Conservation (phyloP, 1,140 invertebrate species). For the Latrodectus geometricus region DNA sequence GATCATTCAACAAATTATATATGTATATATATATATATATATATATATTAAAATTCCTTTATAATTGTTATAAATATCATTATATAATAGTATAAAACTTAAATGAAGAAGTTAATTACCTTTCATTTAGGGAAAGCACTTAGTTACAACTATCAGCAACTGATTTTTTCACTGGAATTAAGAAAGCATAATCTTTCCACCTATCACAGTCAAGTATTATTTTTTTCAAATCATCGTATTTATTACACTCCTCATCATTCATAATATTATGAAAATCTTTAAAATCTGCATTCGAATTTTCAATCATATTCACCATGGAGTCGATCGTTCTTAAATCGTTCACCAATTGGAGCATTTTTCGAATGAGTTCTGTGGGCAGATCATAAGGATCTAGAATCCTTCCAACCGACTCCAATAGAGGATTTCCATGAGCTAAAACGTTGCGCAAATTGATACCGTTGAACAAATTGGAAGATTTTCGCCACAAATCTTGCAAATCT, state of each 20-base stretch:
- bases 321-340: neutral
- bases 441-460: conserved; percentile 40
- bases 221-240: no score
- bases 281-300: neutral
- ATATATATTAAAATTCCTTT: no score
- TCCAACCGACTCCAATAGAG: conserved; percentile 19
- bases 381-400: conserved; percentile 34
- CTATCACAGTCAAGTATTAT: no score
- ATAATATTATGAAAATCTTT: neutral
- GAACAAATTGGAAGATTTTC: conserved; percentile 18
- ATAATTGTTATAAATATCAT: no score
- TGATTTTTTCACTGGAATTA: no score
- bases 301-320: neutral
- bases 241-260: neutral
- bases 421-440: conserved; percentile 29
- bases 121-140: no score
- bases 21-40: no score
- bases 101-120: no score
- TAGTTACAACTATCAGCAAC: no score
- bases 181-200: no score
- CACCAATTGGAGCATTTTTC: conserved; percentile 15
- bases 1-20: no score
- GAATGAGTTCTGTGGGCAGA: conserved; percentile 15
- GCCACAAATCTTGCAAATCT: neutral
- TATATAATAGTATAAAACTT: no score